These are phyloP conservation scores for Fabriciana adippe DNA, from an alignment of 2,888 invertebrate genomes.

Conservation along the genomic window DNA sequence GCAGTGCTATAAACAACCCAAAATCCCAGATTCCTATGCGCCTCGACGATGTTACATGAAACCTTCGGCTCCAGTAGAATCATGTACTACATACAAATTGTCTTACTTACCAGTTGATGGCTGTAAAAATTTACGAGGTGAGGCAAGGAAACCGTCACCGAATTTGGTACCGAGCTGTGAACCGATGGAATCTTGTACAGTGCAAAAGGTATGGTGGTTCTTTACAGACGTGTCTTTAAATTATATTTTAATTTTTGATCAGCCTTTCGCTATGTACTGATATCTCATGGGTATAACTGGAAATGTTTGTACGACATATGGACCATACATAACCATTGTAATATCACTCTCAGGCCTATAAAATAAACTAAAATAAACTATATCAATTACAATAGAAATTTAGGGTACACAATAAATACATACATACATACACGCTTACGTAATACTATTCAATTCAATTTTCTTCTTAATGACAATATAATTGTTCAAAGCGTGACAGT, in stretches of 20 bases:
- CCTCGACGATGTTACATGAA: conserved; percentile 81
- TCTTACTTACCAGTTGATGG: conserved; percentile 82
- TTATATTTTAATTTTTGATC: no score
- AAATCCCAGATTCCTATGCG: conserved; percentile 81
- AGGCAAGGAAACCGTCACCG: conserved; percentile 55
- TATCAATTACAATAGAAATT: no score
- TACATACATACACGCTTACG: no score
- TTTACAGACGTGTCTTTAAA: no score
- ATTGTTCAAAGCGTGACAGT: no score
- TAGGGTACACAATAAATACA: no score
- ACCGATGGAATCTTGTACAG: conserved; percentile 73
- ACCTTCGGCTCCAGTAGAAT: conserved; percentile 82
- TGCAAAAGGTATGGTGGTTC: conserved; percentile 58
- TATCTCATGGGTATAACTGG: not conserved
- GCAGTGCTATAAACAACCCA: conserved; percentile 81
- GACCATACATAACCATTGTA: no score
- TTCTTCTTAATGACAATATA: no score
- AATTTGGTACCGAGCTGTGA: conserved; percentile 71
- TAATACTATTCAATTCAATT: no score
- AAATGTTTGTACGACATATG: no score
- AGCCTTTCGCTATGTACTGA: conserved; percentile 37
- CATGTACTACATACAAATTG: conserved; percentile 84
- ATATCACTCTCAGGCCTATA: no score
- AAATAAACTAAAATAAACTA: no score
- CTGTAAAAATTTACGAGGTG: conserved; percentile 65